Evolutionary conservation across 2,888 invertebrate species (phyloP).

Genomic region (Orgyia antiqua): DNA sequence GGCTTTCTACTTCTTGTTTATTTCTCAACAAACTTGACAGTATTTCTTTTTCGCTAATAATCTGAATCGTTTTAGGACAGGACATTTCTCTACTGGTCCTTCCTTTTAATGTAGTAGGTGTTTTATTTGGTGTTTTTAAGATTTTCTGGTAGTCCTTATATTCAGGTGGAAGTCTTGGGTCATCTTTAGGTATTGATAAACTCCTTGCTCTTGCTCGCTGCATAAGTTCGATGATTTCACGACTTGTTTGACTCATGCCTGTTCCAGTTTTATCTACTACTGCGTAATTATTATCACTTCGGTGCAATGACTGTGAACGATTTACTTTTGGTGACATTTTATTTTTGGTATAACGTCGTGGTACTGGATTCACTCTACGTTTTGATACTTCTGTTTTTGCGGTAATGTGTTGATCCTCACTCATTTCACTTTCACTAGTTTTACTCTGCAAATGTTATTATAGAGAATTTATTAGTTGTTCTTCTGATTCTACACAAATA

Average conservation of each 20-base stretch:
- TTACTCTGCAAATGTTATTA: constrained; percentile 73
- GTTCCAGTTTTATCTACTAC: constrained; percentile 55
- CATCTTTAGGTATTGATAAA: constrained; percentile 72
- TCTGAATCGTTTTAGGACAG: constrained; percentile 74
- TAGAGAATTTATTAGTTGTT: constrained; percentile 51
- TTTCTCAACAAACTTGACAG: constrained; percentile 68
- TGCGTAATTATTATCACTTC: constrained; percentile 42
- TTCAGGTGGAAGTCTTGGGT: constrained; percentile 52
- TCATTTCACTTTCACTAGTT: constrained; percentile 79
- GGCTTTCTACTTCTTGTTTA: constrained; percentile 47
- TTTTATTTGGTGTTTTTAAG: constrained; percentile 75
- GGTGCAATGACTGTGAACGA: constrained; percentile 77
- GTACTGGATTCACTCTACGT: constrained; percentile 61
- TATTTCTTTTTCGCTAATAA: constrained; percentile 71
- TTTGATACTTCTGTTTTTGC: constrained; percentile 35
- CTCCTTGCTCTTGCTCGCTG: constrained; percentile 70
- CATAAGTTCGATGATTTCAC: constrained; percentile 70
- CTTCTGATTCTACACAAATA: constrained; percentile 39
- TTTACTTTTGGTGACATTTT: constrained; percentile 62
- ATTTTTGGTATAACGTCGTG: constrained; percentile 62
- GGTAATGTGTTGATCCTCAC: constrained; percentile 61
- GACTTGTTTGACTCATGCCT: constrained; percentile 67
- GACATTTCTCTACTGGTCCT: constrained; percentile 61
- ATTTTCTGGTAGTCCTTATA: constrained; percentile 59
- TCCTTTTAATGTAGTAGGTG: constrained; percentile 43